Evolutionary conservation across 1,140 invertebrate genomes (phyloP).

Genomic region (Forficula auricularia): DNA sequence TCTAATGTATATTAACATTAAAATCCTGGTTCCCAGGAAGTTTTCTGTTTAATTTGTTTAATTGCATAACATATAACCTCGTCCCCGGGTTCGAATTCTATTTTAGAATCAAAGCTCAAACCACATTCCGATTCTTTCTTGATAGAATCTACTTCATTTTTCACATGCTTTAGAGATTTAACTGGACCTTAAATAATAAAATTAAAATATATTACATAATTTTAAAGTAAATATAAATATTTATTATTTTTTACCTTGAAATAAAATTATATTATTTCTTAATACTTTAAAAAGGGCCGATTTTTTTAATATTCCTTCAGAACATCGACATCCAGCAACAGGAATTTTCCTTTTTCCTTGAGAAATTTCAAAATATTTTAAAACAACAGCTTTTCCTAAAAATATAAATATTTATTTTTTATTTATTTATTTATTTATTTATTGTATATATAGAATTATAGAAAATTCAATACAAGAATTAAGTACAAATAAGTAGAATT

Average conservation of each 20-base stretch:
- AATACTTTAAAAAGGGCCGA: slow-evolving; percentile 47
- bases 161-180: slow-evolving; percentile 69
- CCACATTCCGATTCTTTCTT: slow-evolving; percentile 79
- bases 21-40: slow-evolving; percentile 74
- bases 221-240: slow-evolving; percentile 1
- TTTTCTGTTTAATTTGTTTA: slow-evolving; percentile 39
- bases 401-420: slow-evolving; percentile 7
- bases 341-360: slow-evolving; percentile 62
- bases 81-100: slow-evolving; percentile 59
- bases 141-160: slow-evolving; percentile 69
- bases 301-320: slow-evolving; percentile 57
- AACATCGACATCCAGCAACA: slow-evolving; percentile 76
- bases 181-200: slow-evolving; percentile 40
- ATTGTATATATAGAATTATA: too few relatives aligned
- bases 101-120: slow-evolving; percentile 44
- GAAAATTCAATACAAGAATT: too few relatives aligned
- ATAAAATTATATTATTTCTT: slow-evolving; percentile 49
- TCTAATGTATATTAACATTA: slow-evolving; percentile 10
- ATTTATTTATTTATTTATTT: background rate
- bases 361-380: slow-evolving; percentile 67
- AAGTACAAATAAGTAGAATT: too few relatives aligned
- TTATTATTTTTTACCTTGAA: slow-evolving; percentile 45
- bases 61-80: slow-evolving; percentile 55
- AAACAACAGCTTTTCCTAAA: slow-evolving; percentile 66
- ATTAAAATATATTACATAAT: slow-evolving; percentile 3